Percentiles rank a stretch among this genome's conserved stretches.
Conservation (phyloP, 2,797 vertebrate species). For the Halcyon badia region DNA sequence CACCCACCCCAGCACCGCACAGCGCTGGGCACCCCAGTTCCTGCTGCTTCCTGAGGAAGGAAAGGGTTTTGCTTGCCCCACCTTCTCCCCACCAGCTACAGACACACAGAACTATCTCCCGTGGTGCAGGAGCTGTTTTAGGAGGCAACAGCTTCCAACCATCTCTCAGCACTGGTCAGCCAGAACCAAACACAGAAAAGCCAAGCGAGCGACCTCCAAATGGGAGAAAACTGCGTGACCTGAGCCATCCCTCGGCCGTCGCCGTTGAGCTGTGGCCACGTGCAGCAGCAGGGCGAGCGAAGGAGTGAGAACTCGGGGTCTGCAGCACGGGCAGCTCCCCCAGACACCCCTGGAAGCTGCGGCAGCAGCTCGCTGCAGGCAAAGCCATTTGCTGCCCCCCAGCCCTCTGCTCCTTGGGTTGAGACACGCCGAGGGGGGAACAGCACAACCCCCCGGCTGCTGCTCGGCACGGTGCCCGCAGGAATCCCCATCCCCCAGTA, state of each 20-base stretch:
- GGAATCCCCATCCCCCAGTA: rapidly evolving
- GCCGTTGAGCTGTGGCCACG: rapidly evolving
- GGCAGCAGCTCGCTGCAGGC: neutral
- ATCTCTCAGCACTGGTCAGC: rapidly evolving
- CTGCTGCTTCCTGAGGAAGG: neutral
- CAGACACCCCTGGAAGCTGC: neutral
- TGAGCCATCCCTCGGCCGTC: neutral
- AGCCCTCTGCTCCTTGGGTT: neutral
- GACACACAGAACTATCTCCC: neutral
- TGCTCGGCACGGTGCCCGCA: rapidly evolving
- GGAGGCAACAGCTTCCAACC: neutral
- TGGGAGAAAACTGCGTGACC: neutral
- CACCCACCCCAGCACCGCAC: neutral
- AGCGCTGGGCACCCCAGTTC: rapidly evolving
- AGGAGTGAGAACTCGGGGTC: rapidly evolving
- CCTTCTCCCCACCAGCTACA: neutral
- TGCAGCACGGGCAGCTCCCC: neutral
- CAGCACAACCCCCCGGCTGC: rapidly evolving
- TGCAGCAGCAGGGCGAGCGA: neutral
- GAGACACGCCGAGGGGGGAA: neutral
- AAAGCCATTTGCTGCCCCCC: neutral
- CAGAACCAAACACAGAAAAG: neutral
- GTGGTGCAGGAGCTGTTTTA: neutral
- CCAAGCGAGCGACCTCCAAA: rapidly evolving
- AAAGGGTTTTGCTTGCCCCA: neutral